These are phyloP conservation scores for Zygaena filipendulae DNA, from an alignment of 2,888 invertebrate genomes.

Conservation along the genomic window DNA sequence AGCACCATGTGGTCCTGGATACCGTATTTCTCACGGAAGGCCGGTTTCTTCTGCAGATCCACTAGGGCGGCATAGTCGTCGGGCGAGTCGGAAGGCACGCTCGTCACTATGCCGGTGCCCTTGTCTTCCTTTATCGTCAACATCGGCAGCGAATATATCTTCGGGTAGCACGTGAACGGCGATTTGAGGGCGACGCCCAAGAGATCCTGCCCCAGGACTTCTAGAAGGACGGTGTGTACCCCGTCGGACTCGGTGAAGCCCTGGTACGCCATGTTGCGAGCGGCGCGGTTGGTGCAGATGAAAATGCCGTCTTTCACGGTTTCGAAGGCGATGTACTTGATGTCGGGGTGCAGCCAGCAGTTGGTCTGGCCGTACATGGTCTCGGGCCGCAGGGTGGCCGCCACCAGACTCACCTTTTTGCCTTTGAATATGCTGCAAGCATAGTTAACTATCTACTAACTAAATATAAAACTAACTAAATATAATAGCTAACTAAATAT, in stretches of 20 bases:
- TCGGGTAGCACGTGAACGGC: conserved; percentile 84
- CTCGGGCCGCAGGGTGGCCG: conserved; percentile 98
- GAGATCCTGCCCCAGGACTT: conserved; percentile 79
- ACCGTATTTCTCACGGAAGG: conserved; percentile 92
- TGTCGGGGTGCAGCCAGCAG: conserved; percentile 97
- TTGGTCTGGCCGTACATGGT: conserved; percentile 99
- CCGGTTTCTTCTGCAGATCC: conserved; percentile 94
- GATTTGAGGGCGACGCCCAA: conserved; percentile 87
- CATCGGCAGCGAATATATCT: conserved; percentile 96
- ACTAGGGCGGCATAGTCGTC: conserved; percentile 97
- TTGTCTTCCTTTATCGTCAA: conserved; percentile 97
- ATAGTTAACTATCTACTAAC: not conserved
- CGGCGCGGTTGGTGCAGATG: conserved; percentile 88
- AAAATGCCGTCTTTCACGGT: conserved; percentile 80
- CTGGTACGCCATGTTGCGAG: conserved; percentile 96
- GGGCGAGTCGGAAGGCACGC: conserved; percentile 98
- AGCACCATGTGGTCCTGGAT: conserved; percentile 79
- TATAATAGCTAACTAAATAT: too few relatives aligned
- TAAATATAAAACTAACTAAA: too few relatives aligned
- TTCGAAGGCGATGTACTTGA: conserved; percentile 90
- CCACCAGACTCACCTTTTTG: conserved; percentile 84
- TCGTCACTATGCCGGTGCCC: conserved; percentile 97
- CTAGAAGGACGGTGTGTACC: conserved; percentile 74
- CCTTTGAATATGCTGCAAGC: conserved; percentile 54
- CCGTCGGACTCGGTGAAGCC: conserved; percentile 88